Evolutionary conservation across 2,113 vertebrate genomes (phyloP), one percentile per base, ranked within the genome.

Genomic region (Platycercus adscitus): DNA sequence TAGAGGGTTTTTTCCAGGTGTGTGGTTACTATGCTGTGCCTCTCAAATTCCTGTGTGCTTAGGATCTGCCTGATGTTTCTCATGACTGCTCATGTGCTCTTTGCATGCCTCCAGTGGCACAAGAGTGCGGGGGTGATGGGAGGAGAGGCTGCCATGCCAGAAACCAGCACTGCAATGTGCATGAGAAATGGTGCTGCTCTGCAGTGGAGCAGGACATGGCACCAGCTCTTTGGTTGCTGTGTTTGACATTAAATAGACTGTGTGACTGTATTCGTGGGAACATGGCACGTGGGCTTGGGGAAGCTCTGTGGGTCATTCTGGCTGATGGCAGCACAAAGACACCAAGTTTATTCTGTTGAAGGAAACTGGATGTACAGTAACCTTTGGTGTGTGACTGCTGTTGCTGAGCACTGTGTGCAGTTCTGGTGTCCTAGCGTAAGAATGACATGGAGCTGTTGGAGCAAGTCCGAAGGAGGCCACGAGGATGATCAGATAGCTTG

Each of bases 61-160:
- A 0, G 26, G 60, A 6, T 66, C 37, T 49, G 60, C 37, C 19
- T 50, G 26, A 12, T 17, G 19, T 89, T 91, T 81, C 65, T 87
- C n/a, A 33, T 4, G 2, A 46, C 4, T 3, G 19, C 24, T 56
- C 2, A 2, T 0, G 0, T 4, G 12, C 43, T 76, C 13, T 35
- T 29, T 86, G 52, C 7, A 0, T 5, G 2, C 41, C 35, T 18
- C 68, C 39, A 41, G 7, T 80, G 73, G 23, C 39, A 28, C 0
- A 0, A 52, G 65, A 75, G 69, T 55, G 26, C 26, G 55, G 55
- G 29, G 23, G 9, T 77, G 73, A 44, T 17, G 4, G 6, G 35
- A 81, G 53, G 13, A 77, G 12, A 43, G 41, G 52, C 18, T 46
- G n/a, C 41, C 1, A 1, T n/a, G 44, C 53, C 0, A 3, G 47